Base-by-base conservation (phyloP, 2,888 invertebrate species). In the Ormyrus labotus region DNA sequence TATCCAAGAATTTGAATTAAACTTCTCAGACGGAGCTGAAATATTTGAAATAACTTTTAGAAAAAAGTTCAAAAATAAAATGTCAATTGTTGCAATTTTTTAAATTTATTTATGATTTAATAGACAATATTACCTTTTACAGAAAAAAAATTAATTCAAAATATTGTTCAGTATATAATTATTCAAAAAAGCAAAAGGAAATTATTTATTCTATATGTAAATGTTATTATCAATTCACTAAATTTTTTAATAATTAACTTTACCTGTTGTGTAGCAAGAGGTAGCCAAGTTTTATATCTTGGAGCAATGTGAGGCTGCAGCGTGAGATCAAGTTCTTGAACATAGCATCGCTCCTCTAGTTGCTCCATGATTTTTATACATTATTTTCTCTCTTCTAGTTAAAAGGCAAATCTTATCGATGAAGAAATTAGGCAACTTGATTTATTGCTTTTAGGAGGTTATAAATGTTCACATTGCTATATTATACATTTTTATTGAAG, bases 241-340 rank as follows among this genome's bases (percentile, higher is more conserved):
- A 34, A 34, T 34, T 34, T 34, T 34, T 34, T 34, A 34, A 34
- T 34, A 34, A 34, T 34, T 34, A 34, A 34, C 34, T 34, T 79
- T 91, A 94, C 94, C 92, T 97, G 97, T 90, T 97, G 97, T 19
- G 96, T 96, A 67, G 95, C 94, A 82, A 97, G 92, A 69, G 96
- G 96, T 82, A 95, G 93, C 96, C 96, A 96, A 91, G 95, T 94
- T 88, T 95, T 94, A 90, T 95, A 95, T 86, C 96, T 93, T 68
- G 95, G 94, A 61, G 90, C 88, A 55, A 87, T 87, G n/a, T 89
- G 89, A 51, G 90, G 89, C 82, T 91, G 91, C 63, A 90, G 83
- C 60, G 90, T 90, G 78, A 90, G 86, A 83, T 90, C 90, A 77
- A 89, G 87, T 83, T 90, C 90, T 83, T 85, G 89, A 86, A 90